These are phyloP conservation scores for Microcebus ravelobensis DNA, from an alignment of 2,113 vertebrate species.

Conservation along the genomic window DNA sequence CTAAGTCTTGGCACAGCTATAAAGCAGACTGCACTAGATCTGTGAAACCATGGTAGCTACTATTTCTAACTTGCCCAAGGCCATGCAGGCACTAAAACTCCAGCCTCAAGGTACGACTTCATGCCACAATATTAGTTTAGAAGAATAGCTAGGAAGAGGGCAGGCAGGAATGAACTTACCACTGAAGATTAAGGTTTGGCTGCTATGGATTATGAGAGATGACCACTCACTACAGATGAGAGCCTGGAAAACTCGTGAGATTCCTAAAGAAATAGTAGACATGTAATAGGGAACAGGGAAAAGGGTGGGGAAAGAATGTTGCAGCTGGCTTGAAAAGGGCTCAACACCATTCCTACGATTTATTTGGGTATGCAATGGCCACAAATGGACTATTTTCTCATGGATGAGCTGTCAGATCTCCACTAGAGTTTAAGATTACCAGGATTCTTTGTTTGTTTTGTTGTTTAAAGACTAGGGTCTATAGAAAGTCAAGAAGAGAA, in stretches of 20 bases:
- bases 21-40: not conserved
- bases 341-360: not conserved
- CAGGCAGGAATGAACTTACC: not conserved
- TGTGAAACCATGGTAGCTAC: not conserved
- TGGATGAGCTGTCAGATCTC: not conserved
- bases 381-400: not conserved
- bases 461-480: not conserved
- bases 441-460: not conserved
- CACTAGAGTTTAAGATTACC: not conserved
- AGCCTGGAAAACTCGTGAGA: not conserved
- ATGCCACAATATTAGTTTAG: not conserved
- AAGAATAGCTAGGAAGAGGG: not conserved
- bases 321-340: not conserved
- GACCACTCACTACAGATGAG: not conserved
- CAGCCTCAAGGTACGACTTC: not conserved
- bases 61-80: conserved; percentile 2
- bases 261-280: not conserved
- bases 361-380: not conserved
- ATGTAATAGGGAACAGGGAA: not conserved
- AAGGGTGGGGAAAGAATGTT: not conserved
- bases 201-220: not conserved
- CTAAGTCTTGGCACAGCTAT: not conserved
- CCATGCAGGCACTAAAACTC: not conserved
- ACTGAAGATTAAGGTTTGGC: not conserved
- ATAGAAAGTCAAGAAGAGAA: not conserved